phyloP scores from a whole-genome alignment of 23 tunicate species.

The Trididemnum miniatum region DNA sequence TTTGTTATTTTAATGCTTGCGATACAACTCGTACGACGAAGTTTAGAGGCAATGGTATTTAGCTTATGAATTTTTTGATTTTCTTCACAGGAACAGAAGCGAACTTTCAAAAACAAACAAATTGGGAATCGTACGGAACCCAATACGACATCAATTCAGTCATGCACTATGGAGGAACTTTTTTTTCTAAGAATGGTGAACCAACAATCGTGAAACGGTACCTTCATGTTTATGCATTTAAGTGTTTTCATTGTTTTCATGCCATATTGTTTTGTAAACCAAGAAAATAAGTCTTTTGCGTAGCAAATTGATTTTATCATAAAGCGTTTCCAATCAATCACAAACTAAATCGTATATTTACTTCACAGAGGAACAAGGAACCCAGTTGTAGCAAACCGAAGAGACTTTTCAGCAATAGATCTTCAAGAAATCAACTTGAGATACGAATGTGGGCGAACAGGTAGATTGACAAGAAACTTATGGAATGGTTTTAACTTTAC shows the following conservation, averaged over 20 bases:
- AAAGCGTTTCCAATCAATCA: neutral
- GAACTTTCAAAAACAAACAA: conserved; percentile 40
- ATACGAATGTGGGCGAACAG: conserved; percentile 34
- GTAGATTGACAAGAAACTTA: too few relatives aligned
- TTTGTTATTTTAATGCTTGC: too few relatives aligned
- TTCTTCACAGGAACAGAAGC: neutral
- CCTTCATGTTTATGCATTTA: too few relatives aligned
- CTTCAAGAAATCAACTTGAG: conserved; percentile 37
- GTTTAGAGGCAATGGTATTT: too few relatives aligned
- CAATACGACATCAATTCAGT: conserved; percentile 54
- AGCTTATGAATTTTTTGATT: too few relatives aligned
- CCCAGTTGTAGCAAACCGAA: conserved; percentile 33
- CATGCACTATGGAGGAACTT: conserved; percentile 69
- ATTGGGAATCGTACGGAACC: conserved; percentile 21
- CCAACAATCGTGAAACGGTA: conserved; percentile 41
- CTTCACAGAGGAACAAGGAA: conserved; percentile 11
- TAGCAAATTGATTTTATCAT: neutral
- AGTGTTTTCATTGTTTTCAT: too few relatives aligned
- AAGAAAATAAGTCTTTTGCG: too few relatives aligned
- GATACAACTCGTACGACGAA: too few relatives aligned
- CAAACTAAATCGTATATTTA: neutral
- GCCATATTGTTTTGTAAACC: too few relatives aligned
- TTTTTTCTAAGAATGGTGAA: conserved; percentile 24
- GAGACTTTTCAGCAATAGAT: conserved; percentile 39
- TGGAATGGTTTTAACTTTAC: too few relatives aligned